A percentile compares a stretch with the other conserved stretches of the same genome.
Evolutionary conservation across 1,140 invertebrate genomes (phyloP).

Genomic region (Brachionus manjavacas): DNA sequence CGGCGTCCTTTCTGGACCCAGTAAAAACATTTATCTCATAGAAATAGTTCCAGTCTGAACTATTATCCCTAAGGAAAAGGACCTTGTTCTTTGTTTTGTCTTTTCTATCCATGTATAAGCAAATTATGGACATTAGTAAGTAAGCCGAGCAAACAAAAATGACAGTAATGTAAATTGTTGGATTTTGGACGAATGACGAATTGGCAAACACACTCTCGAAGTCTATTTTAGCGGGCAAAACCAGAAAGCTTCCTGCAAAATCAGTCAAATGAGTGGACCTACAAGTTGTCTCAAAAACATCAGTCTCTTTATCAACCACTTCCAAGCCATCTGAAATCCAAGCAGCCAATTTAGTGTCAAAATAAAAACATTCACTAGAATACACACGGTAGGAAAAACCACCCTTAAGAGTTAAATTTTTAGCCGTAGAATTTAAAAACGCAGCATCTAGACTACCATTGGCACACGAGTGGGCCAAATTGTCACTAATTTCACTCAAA

Average conservation of each 20-base stretch:
- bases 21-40: slow-evolving; percentile 62
- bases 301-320: not conserved
- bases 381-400: not conserved
- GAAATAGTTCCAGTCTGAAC: slow-evolving; percentile 53
- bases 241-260: slow-evolving; percentile 55
- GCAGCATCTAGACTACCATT: not conserved
- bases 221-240: slow-evolving; percentile 57
- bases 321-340: slow-evolving; percentile 4
- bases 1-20: slow-evolving; percentile 58
- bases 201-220: slow-evolving; percentile 56
- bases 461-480: not conserved
- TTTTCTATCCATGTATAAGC: not conserved
- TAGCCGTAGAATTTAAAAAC: not conserved
- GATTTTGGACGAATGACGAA: slow-evolving; percentile 60
- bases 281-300: slow-evolving; percentile 46
- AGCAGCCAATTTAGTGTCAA: not conserved
- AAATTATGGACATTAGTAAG: slow-evolving; percentile 51
- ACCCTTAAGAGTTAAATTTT: not conserved
- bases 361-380: slow-evolving; percentile 8
- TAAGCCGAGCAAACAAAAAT: slow-evolving; percentile 59
- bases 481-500: not conserved
- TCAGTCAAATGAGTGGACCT: slow-evolving; percentile 55
- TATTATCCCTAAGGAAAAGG: slow-evolving; percentile 58
- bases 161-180: slow-evolving; percentile 61
- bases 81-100: slow-evolving; percentile 48